Evolutionary conservation across 2,797 vertebrate genomes (phyloP).

Genomic region (Orestias chungarensis): DNA sequence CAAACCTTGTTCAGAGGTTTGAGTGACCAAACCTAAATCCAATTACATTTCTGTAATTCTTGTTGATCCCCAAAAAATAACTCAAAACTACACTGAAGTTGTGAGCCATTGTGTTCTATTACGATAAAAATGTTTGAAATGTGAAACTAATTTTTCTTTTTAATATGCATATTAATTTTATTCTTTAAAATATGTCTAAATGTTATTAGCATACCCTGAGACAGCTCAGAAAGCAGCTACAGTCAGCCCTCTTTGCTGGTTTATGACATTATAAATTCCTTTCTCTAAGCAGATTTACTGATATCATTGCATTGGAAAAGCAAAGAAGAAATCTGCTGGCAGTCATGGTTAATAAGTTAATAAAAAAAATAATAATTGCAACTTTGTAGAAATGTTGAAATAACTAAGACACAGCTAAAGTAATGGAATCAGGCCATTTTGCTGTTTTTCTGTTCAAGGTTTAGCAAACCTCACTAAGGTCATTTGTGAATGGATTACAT

Average conservation of each 20-base stretch:
- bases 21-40: background rate
- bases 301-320: background rate
- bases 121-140: background rate
- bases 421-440: background rate
- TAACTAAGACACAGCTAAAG: background rate
- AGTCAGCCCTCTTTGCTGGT: background rate
- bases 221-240: background rate
- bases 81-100: too few relatives aligned
- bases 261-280: background rate
- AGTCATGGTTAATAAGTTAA: background rate
- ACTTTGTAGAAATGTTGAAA: background rate
- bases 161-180: background rate
- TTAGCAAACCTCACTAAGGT: background rate
- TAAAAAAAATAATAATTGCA: constrained; percentile 2
- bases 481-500: constrained; percentile 8
- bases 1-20: background rate
- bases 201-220: background rate
- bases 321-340: background rate
- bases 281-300: background rate
- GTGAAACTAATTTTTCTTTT: background rate
- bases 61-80: too few relatives aligned
- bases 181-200: too few relatives aligned
- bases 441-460: background rate
- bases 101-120: background rate
- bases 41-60: background rate